Base-by-base conservation (phyloP, 2,797 vertebrate species). In the Sebastes steindachneri region DNA sequence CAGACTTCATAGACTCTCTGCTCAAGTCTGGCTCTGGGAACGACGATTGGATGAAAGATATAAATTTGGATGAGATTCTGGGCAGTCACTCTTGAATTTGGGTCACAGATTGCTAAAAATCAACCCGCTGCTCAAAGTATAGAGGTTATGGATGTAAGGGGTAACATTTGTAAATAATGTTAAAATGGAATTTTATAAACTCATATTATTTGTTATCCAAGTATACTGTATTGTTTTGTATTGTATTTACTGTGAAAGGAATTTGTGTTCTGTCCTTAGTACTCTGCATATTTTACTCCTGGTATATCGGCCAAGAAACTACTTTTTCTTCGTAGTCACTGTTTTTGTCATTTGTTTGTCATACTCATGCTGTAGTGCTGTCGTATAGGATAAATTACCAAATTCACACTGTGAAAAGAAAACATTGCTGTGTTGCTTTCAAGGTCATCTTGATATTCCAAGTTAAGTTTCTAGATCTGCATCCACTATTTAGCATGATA, bases 1-100 rank as follows among this genome's bases (percentile, higher is more conserved):
- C 97, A 0, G 98, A 99, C 90, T 99, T 99, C 93, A 98, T 99
- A 59, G 98, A 99, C 90, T 98, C 98, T 14, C 94, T 99, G 89
- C 95, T 99, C 83, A 99, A 99, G 95, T 99, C 98, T 0, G 98
- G 98, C 84, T 97, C 97, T 72, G 97, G 97, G 73, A 99, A 97
- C 0, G 98, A 99, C 63, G 98, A 99, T 95, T 99, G 98, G 98
- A 99, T 99, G 98, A 99, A 98, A 95, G 98, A 99, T 87, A 99
- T 99, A 85, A 99, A 99, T 89, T 95, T 99, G 0, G 98, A 99
- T 88, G 98, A 99, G 93, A 99, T 99, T 93, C 95, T 99, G 85
- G 98, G 98, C n/a, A 96, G 96, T 87, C 97, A 97, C 86, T 96
- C 97, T 0, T 99, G 95, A 97, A 93, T 78, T 60, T 76, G 65